These are phyloP conservation scores for Daphoenositta chrysoptera DNA, from an alignment of 2,113 vertebrate genomes.

Conservation along the genomic window DNA sequence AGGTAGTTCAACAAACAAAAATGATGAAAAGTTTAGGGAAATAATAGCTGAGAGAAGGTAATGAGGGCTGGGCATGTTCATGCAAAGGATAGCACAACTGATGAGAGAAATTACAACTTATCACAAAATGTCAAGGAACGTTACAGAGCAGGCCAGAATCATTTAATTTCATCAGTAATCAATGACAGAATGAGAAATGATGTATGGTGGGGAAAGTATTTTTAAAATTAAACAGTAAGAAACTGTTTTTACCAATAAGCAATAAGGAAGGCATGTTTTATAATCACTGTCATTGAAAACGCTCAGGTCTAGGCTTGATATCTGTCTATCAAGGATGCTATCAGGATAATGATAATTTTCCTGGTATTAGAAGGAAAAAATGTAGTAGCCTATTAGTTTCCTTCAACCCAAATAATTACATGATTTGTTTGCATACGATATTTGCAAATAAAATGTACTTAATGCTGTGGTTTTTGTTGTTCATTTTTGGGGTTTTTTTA, in stretches of 20 bases:
- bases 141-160: not conserved
- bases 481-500: not conserved
- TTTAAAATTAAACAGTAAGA: not conserved
- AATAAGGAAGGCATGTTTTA: not conserved
- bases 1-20: constrained; percentile 39
- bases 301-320: constrained; percentile 1
- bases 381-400: not conserved
- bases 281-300: not conserved
- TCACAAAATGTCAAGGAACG: not conserved
- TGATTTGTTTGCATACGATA: not conserved
- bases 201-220: not conserved
- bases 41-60: constrained; percentile 5
- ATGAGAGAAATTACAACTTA: not conserved
- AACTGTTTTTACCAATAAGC: not conserved
- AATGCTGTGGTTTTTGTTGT: not conserved
- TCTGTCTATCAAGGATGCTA: not conserved
- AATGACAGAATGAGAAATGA: not conserved
- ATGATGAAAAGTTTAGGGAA: constrained; percentile 26
- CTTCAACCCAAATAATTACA: constrained; percentile 1
- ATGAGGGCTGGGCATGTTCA: constrained; percentile 26
- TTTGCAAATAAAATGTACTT: constrained; percentile 22
- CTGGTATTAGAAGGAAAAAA: constrained; percentile 7
- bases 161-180: not conserved
- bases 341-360: constrained; percentile 21
- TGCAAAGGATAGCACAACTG: not conserved